These are phyloP conservation scores for Heliconius congener DNA, from an alignment of 1,140 invertebrate species.

Conservation along the genomic window DNA sequence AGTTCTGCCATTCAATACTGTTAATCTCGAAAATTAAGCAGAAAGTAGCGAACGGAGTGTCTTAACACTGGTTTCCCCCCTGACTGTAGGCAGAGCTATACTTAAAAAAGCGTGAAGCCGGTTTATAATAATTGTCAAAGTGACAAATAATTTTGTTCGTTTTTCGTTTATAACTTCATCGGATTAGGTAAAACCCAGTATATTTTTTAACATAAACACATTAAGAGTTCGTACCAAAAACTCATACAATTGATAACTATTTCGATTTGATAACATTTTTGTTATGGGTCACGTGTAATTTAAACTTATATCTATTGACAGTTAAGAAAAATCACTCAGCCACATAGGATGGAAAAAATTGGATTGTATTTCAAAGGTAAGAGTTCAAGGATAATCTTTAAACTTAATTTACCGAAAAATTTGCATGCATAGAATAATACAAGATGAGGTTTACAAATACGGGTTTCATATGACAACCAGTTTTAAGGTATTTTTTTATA, in stretches of 20 bases:
- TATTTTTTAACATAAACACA: not conserved
- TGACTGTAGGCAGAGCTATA: too few species aligned
- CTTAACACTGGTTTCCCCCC: too few species aligned
- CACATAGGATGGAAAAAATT: not conserved
- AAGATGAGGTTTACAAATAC: slow-evolving; percentile 9
- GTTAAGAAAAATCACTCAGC: not conserved
- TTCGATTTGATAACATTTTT: not conserved
- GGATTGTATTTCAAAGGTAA: not conserved
- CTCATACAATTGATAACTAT: not conserved
- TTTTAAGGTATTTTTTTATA: not conserved
- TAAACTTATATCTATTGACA: not conserved
- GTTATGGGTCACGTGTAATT: not conserved
- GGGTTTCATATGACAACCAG: not conserved
- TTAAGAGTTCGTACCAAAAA: not conserved
- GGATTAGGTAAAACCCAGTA: not conserved
- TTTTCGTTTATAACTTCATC: not conserved
- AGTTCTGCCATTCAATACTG: too few species aligned
- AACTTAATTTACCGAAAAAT: slow-evolving; percentile 1
- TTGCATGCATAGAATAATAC: slow-evolving; percentile 8
- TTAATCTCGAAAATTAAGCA: too few species aligned
- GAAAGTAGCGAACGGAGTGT: too few species aligned
- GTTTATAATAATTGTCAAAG: too few species aligned
- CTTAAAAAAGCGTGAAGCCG: too few species aligned
- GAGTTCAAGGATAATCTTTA: slow-evolving; percentile 1
- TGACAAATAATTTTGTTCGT: not conserved